These are phyloP conservation scores for Orthonevra nobilis DNA, from an alignment of 2,888 invertebrate genomes.

Conservation along the genomic window DNA sequence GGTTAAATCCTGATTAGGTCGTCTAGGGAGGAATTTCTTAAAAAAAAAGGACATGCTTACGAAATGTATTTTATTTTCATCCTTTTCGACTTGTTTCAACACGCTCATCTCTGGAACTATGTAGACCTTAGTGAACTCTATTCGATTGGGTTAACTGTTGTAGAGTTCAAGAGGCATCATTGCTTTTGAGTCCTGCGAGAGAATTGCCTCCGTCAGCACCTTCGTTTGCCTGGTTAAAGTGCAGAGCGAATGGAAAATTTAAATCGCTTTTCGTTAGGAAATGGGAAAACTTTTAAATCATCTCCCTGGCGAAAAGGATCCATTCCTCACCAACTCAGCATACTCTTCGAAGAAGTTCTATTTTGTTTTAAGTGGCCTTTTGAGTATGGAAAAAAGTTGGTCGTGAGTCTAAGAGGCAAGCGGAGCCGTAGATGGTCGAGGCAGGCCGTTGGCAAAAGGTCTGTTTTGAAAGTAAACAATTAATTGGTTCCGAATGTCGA, in stretches of 20 bases:
- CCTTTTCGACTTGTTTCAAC: too few species aligned
- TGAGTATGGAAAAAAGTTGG: conserved; percentile 3
- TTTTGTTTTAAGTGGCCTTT: conserved; percentile 20
- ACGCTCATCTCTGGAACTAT: too few species aligned
- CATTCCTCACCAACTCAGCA: conserved; percentile 2
- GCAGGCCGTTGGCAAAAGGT: neutral
- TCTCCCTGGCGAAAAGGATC: conserved; percentile 11
- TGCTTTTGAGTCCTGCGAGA: too few species aligned
- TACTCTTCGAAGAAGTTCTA: conserved; percentile 3
- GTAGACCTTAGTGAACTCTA: too few species aligned
- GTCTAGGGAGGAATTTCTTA: too few species aligned
- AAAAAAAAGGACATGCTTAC: too few species aligned
- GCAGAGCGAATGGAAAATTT: conserved; percentile 16
- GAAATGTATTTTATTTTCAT: too few species aligned
- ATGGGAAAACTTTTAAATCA: conserved; percentile 49
- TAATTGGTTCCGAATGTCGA: conserved; percentile 31
- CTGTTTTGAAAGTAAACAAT: conserved; percentile 3
- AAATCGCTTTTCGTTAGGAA: conserved; percentile 31
- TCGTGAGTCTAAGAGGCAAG: neutral
- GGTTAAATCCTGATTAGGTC: too few species aligned
- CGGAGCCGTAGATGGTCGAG: neutral
- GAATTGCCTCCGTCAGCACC: neutral
- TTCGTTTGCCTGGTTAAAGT: neutral
- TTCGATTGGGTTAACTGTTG: too few species aligned
- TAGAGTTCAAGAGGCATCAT: too few species aligned